Evolutionary conservation across 2,797 vertebrate species (phyloP), one percentile per base, ranked within the genome.

Genomic region (Margarornis squamiger): DNA sequence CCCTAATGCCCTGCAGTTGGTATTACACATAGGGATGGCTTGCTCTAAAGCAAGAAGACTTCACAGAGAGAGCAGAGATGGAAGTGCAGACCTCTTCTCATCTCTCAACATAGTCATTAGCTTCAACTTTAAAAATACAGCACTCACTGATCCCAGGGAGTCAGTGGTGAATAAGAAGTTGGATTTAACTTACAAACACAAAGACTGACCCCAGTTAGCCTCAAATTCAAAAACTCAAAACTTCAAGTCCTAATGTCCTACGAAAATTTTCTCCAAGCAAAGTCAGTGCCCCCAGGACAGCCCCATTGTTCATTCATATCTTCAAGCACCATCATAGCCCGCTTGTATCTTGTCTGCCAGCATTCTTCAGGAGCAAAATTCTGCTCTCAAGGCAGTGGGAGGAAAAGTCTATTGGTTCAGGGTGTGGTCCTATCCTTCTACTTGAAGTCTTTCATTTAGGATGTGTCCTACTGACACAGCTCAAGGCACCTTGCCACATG

Each of bases 241-340:
- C 73, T 95, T 66, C 29, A 72, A 74, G 76, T 55, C 52, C 43
- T 87, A 70, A 84, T 7, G 26, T 78, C 55, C 51, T 80, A 18
- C 34, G 76, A 95, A 79, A 92, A 92, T 92, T 90, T 91, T 93
- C 79, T 81, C 62, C 65, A 75, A 92, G 79, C 32, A 66, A 78
- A 14, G 14, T 73, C 62, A 74, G 34, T 90, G 66, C 29, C 89
- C 45, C 38, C 51, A 81, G 87, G 82, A 72, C 73, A 88, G 67
- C 14, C 32, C 10, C 58, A 92, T 41, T 93, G 87, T 81, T 90
- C 68, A 86, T 75, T 92, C 58, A 26, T 21, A 36, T 86, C 84
- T 93, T 72, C 73, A 75, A 83, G 51, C 39, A 74, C 43, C 58
- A 62, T 26, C 65, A 83, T 30, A 85, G 71, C 12, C 32, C 4